A percentile compares a stretch with the other conserved stretches of the same genome.
Evolutionary conservation across 2,113 vertebrate genomes (phyloP).

Genomic region (Benitochromis conjunctus): DNA sequence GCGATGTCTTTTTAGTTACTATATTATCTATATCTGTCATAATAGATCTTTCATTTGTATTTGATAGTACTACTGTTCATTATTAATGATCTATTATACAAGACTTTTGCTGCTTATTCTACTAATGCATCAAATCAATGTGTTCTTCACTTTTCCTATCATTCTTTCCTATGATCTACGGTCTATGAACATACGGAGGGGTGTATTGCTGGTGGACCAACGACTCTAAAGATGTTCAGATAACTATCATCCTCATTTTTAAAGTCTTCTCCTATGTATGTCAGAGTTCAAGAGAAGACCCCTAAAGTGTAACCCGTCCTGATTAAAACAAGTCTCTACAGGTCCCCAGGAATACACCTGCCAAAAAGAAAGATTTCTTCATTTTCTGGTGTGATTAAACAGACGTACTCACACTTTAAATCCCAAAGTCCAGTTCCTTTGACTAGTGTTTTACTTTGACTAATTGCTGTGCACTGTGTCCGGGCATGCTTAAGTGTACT

Average conservation of each 20-base stretch:
- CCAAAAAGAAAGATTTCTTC: neutral
- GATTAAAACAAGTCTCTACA: neutral
- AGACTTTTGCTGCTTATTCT: neutral
- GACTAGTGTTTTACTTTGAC: neutral
- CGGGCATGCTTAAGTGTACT: neutral
- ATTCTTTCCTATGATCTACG: neutral
- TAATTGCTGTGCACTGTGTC: neutral
- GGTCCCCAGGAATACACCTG: neutral
- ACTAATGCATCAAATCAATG: neutral
- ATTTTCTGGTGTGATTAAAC: neutral
- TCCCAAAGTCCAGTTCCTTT: neutral
- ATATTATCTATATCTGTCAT: neutral
- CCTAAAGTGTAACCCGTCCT: neutral
- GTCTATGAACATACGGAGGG: neutral
- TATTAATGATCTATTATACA: neutral
- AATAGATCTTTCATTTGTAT: neutral
- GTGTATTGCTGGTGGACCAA: neutral
- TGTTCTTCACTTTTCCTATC: neutral
- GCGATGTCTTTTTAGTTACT: neutral
- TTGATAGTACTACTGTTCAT: neutral
- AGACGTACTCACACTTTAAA: neutral
- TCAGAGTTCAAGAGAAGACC: neutral
- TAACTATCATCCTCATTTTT: neutral
- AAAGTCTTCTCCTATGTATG: neutral
- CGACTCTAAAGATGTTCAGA: neutral